A percentile compares a stretch with the other conserved stretches of the same genome.
Conservation (phyloP, 2,113 vertebrate species). For the Hypanus sabinus region DNA sequence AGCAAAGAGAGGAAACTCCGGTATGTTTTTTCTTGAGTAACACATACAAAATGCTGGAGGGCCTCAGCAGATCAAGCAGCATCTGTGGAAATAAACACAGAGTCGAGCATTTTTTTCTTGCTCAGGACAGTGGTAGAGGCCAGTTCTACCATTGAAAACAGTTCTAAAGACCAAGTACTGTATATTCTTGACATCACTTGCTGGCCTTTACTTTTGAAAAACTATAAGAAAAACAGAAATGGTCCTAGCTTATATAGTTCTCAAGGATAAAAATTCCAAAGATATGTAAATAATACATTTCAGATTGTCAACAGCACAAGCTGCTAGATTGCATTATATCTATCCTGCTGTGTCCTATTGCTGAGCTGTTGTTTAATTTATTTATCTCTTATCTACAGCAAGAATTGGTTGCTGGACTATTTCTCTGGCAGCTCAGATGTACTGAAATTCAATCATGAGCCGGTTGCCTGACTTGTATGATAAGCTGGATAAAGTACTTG, state of each 20-base stretch:
- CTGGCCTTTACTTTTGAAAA: neutral
- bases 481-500: conserved; percentile 18
- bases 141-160: neutral
- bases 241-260: neutral
- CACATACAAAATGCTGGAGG: no score
- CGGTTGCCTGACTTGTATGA: conserved; percentile 15
- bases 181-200: neutral
- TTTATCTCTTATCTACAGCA: conserved; percentile 22
- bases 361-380: conserved; percentile 12
- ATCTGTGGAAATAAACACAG: no score
- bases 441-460: conserved; percentile 25
- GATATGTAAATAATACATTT: conserved; percentile 16
- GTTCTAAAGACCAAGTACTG: neutral
- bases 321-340: neutral
- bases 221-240: neutral
- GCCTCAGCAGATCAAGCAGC: no score
- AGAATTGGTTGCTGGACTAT: neutral
- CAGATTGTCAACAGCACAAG: neutral
- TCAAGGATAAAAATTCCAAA: neutral
- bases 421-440: conserved; percentile 7
- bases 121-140: no score
- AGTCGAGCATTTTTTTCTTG: no score
- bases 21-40: neutral
- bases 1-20: neutral
- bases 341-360: conserved; percentile 5